These are phyloP conservation scores for Lasius platythorax DNA, from an alignment of 2,888 invertebrate species.

Conservation along the genomic window DNA sequence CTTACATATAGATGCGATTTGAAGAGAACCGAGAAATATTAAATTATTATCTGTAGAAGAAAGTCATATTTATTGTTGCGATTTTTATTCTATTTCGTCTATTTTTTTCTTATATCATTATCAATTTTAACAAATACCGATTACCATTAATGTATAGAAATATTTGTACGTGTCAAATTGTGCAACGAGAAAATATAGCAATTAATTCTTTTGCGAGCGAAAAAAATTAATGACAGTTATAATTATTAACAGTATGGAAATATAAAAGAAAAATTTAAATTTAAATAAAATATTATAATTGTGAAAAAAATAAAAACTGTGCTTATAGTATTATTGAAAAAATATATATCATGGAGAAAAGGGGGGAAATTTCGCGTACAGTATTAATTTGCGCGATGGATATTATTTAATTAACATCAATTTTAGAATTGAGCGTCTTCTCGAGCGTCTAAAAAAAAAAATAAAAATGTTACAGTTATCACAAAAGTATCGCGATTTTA, in stretches of 20 bases:
- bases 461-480: slow-evolving; percentile 19
- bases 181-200: background rate
- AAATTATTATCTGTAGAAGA: slow-evolving; percentile 10
- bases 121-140: background rate
- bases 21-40: background rate
- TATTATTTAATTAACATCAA: slow-evolving; percentile 27
- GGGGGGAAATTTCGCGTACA: background rate
- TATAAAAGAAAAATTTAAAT: background rate
- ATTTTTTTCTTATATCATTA: slow-evolving; percentile 6
- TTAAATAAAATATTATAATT: background rate
- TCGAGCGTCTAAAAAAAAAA: background rate
- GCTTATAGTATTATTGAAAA: background rate
- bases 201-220: background rate
- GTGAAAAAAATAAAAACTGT: background rate
- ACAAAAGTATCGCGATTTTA: slow-evolving; percentile 39
- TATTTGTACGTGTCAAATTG: background rate
- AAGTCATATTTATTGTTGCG: background rate
- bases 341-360: background rate
- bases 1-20: slow-evolving; percentile 25
- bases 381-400: background rate
- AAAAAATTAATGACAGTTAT: background rate
- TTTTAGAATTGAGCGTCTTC: background rate
- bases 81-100: background rate
- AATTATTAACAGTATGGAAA: background rate
- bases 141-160: background rate